Evolutionary conservation across 2,888 invertebrate genomes (phyloP), one percentile per base, ranked within the genome.

Genomic region (Orchesella flavescens): DNA sequence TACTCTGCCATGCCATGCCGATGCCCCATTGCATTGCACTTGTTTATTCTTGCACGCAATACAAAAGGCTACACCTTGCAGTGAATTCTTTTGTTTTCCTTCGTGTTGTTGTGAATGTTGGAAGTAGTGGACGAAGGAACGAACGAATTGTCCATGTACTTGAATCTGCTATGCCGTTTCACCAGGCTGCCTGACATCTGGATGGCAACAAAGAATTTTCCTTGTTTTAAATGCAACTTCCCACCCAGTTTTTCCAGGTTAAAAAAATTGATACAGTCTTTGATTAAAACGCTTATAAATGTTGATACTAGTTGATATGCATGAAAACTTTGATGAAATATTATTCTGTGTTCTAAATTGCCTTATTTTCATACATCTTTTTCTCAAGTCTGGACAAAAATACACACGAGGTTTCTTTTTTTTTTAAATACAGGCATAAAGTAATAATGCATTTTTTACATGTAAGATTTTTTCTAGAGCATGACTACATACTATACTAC

Each of bases 131-230:
- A n/a, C n/a, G n/a, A n/a, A n/a, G n/a, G n/a, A n/a, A n/a, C n/a
- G 49, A 15, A 17, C 49, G 49, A 49, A 68, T 43, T 68, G 68
- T 46, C 46, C 68, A 68, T 49, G 49, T 65, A 13, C 63, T 63
- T 9, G 7, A 13, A 2, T 63, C 15, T 10, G 4, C 9, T 3
- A n/a, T 10, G 65, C 43, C 23, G n/a, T 7, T 57, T 43, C 23
- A 61, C 46, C 59, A 77, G 46, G 49, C 77, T 69, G 46, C 24
- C 77, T 69, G 69, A 77, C 77, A 77, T 77, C 77, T 77, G 59
- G 69, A 77, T 46, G 65, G 69, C 24, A 77, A 46, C 69, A 61
- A 69, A 69, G 69, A 69, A 77, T 77, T 77, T 49, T 69, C 69
- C 68, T 57, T 74, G 43, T 69, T 9, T 69, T 75, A 34, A 75